phyloP scores from a whole-genome alignment of 2,888 invertebrate species.

The Hemaris fuciformis region DNA sequence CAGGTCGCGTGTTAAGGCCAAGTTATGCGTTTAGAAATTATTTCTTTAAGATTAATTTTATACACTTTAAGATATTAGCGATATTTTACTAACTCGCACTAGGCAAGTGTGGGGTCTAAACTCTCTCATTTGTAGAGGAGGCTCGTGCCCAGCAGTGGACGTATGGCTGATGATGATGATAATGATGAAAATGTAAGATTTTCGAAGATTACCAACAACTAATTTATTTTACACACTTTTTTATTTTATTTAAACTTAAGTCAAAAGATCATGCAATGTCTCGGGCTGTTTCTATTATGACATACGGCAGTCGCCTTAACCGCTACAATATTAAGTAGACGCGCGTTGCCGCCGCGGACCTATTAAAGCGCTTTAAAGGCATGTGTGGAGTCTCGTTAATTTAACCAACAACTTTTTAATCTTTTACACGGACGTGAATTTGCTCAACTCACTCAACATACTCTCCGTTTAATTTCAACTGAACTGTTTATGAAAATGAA shows the following conservation, averaged over 20 bases:
- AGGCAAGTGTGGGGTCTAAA: too few species aligned
- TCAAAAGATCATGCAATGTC: background rate
- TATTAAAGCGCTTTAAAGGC: constrained; percentile 29
- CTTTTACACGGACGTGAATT: constrained; percentile 18
- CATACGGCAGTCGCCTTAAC: background rate
- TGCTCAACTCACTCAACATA: background rate
- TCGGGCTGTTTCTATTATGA: background rate
- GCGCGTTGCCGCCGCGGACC: constrained; percentile 12
- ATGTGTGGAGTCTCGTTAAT: constrained; percentile 18
- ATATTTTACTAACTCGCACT: background rate
- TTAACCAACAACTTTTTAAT: constrained; percentile 25
- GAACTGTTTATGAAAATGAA: background rate
- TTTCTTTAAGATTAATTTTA: background rate
- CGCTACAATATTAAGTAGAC: background rate
- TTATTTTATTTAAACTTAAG: background rate
- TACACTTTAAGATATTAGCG: background rate
- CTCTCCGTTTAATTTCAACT: background rate
- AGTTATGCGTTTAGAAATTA: background rate
- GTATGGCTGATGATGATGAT: too few species aligned
- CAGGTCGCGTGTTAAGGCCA: constrained; percentile 24
- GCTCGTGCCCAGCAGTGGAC: too few species aligned
- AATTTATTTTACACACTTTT: too few species aligned
- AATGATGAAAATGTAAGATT: too few species aligned
- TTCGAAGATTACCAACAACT: too few species aligned
- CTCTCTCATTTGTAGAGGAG: too few species aligned